phyloP scores from a whole-genome alignment of 2,113 vertebrate genomes.

The Oreochromis tanganicae region DNA sequence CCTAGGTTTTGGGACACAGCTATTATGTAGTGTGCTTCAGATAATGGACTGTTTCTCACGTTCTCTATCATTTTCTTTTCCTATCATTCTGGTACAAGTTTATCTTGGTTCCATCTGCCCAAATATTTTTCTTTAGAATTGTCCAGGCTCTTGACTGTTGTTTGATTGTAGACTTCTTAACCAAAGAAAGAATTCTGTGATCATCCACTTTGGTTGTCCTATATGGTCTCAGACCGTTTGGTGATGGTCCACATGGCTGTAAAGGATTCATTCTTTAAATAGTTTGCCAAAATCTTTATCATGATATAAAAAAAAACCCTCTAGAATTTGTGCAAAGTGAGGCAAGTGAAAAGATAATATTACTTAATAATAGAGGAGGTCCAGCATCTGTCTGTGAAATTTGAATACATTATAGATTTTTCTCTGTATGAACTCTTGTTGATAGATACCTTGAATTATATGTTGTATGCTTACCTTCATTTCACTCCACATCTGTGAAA shows the following conservation, averaged over 20 bases:
- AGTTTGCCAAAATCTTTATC: neutral
- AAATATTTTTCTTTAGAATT: neutral
- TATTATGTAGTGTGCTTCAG: neutral
- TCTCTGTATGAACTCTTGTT: neutral
- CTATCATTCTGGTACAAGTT: neutral
- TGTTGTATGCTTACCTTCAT: neutral
- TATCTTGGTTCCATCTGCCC: neutral
- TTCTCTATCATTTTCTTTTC: neutral
- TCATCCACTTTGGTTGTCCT: neutral
- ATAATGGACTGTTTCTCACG: accelerated
- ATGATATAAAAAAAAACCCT: neutral
- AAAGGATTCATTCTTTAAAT: neutral
- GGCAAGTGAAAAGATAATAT: neutral
- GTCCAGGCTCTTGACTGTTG: neutral
- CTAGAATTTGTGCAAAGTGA: neutral
- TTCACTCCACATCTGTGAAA: neutral
- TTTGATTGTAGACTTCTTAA: neutral
- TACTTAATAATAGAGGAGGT: neutral
- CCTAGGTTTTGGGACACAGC: neutral
- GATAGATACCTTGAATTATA: neutral
- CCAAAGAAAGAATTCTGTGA: neutral
- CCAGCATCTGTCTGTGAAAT: neutral
- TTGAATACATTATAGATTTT: neutral
- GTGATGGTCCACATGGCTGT: neutral
- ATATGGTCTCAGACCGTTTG: neutral